Evolutionary conservation across 2,113 vertebrate genomes (phyloP).

Genomic region (Alouatta palliata): DNA sequence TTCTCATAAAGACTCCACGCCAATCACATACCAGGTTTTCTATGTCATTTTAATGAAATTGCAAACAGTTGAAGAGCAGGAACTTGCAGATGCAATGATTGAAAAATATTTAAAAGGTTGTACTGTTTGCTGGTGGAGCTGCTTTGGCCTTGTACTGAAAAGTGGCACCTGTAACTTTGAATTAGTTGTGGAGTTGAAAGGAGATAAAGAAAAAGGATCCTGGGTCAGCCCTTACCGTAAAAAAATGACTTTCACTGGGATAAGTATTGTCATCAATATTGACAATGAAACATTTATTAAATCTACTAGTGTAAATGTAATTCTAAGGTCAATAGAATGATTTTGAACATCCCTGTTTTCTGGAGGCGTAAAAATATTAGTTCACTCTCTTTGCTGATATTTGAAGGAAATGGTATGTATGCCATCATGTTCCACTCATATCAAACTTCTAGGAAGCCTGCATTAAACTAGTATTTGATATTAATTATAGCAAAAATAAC

Average conservation of each 20-base stretch:
- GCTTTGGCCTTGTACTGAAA: not conserved
- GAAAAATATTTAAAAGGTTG: not conserved
- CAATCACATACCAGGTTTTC: not conserved
- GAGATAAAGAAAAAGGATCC: not conserved
- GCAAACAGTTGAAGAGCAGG: not conserved
- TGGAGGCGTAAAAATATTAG: not conserved
- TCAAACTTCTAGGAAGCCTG: not conserved
- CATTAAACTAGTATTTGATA: not conserved
- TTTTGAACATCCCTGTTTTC: not conserved
- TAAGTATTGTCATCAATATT: not conserved
- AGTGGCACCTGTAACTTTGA: not conserved
- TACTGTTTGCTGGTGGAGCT: not conserved
- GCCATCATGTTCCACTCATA: not conserved
- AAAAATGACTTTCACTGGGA: not conserved
- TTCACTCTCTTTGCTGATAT: not conserved
- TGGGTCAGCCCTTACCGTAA: not conserved
- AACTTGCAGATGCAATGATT: not conserved
- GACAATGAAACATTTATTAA: conserved; percentile 27
- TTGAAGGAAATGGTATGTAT: not conserved
- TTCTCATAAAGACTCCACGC: not conserved
- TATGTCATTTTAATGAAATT: not conserved
- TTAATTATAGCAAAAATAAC: not conserved
- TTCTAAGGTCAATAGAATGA: not conserved
- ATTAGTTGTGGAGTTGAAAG: not conserved
- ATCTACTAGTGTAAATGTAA: not conserved